phyloP scores from a whole-genome alignment of 2,888 invertebrate genomes.

The Oscheius sp. region DNA sequence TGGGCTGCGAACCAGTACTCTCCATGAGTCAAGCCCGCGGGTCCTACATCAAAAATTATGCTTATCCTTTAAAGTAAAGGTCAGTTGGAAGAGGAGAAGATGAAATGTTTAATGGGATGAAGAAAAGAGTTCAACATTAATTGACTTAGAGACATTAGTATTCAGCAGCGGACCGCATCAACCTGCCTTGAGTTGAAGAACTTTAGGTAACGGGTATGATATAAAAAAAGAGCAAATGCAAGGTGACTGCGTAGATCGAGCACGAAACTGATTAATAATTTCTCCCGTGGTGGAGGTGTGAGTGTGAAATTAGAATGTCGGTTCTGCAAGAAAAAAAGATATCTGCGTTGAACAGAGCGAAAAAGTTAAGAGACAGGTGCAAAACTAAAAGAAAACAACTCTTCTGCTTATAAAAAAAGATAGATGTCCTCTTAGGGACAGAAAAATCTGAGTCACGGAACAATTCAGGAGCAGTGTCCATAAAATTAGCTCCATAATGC shows the following conservation, averaged over 20 bases:
- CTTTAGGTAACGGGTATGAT: not conserved
- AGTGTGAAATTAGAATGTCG: constrained; percentile 10
- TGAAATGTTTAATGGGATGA: not conserved
- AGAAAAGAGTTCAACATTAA: not conserved
- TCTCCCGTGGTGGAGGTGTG: constrained; percentile 12
- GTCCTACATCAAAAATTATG: constrained; percentile 3
- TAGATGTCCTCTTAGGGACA: not conserved
- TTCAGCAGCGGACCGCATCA: not conserved
- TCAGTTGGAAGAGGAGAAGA: not conserved
- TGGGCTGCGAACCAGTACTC: constrained; percentile 18
- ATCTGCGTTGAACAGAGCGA: too few species aligned
- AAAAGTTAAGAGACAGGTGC: too few species aligned
- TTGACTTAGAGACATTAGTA: constrained; percentile 3
- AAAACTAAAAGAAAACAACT: too few species aligned
- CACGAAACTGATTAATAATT: constrained; percentile 31
- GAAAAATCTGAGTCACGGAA: too few species aligned
- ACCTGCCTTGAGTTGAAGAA: too few species aligned
- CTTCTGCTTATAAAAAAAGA: not conserved
- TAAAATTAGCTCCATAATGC: too few species aligned
- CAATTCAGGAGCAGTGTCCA: too few species aligned
- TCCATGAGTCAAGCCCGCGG: constrained; percentile 11
- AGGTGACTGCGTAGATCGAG: not conserved
- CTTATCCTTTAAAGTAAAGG: not conserved
- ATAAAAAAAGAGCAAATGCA: not conserved
- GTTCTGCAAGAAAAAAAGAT: constrained; percentile 7